Base-by-base conservation (phyloP, 2,113 vertebrate genomes). In the Axis porcinus region DNA sequence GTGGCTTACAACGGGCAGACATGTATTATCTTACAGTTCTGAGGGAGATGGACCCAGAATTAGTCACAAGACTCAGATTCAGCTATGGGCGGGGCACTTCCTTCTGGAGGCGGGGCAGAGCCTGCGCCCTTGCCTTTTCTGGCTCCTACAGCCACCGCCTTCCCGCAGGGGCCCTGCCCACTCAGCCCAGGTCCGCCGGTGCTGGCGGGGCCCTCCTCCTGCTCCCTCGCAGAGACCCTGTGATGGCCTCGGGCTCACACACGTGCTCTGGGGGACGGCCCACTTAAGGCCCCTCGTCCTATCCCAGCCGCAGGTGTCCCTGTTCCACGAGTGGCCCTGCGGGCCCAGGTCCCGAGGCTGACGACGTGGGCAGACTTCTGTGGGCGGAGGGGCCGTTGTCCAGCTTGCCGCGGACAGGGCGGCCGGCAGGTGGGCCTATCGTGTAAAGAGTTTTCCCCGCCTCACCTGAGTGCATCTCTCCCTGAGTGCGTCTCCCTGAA, bases 151-250 rank as follows among this genome's bases (percentile, higher is more conserved):
- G 70, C 82, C 40, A 1, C 67, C 5, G 7, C 21, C 10, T 14
- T 7, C n/a, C 79, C 27, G 13, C 27, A 0, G 1, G 3, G n/a
- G 6, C 2, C 27, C 28, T 33, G 36, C 55, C n/a, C 8, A 0
- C 16, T 19, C 10, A 3, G 23, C 60, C 30, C 27, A 0, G 0
- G 6, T 15, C 15, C 62, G 7, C 7, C 1, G 3, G 30, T 3
- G n/a, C 30, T 40, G 25, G 6, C 54, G 2, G 33, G 78, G 57
- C 28, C 43, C 30, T 16, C 13, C 13, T 2, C 13, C 36, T 1
- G 12, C 10, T 12, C 7, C 30, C 13, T 60, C 6, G 2, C 6
- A 64, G 67, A 45, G 62, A 19, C 28, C 27, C 27, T 19, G 27
- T 50, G 36, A 36, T 13, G 13, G 40, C 6, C 14, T 2, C 52